Percentiles rank a stretch among this genome's conserved stretches.
These are phyloP conservation scores for Oscheius sp. DNA, from an alignment of 2,888 invertebrate genomes.

Conservation along the genomic window DNA sequence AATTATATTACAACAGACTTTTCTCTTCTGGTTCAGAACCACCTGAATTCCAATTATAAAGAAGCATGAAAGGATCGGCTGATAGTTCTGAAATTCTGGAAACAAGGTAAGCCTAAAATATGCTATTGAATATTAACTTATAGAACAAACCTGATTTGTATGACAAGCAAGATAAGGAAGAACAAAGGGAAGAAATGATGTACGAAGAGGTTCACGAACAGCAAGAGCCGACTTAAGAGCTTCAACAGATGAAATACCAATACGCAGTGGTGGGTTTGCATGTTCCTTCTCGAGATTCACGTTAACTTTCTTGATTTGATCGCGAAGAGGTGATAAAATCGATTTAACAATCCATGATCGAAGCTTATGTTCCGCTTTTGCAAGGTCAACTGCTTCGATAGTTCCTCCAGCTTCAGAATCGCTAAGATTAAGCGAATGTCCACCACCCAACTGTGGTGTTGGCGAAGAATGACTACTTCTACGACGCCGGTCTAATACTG, in stretches of 20 bases:
- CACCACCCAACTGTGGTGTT: neutral
- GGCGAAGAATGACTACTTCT: constrained; percentile 30
- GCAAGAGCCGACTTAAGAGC: constrained; percentile 44
- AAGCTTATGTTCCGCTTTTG: constrained; percentile 32
- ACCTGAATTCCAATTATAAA: constrained; percentile 53
- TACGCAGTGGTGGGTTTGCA: constrained; percentile 41
- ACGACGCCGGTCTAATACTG: constrained; percentile 21
- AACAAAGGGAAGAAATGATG: constrained; percentile 47
- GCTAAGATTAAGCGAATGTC: constrained; percentile 1
- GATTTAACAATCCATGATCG: constrained; percentile 53
- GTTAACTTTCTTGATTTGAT: constrained; percentile 47
- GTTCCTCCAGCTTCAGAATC: constrained; percentile 6
- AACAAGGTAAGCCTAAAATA: constrained; percentile 40
- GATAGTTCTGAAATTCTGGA: constrained; percentile 43
- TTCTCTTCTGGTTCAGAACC: constrained; percentile 47
- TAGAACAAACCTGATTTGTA: constrained; percentile 40
- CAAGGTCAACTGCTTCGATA: constrained; percentile 24
- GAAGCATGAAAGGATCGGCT: constrained; percentile 42
- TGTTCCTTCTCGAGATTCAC: constrained; percentile 46
- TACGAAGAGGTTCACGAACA: constrained; percentile 36
- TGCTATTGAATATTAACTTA: neutral
- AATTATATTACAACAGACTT: neutral
- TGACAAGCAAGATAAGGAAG: constrained; percentile 45
- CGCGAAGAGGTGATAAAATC: constrained; percentile 38
- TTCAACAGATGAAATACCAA: constrained; percentile 46